A percentile compares a stretch with the other conserved stretches of the same genome.
Evolutionary conservation across 2,797 vertebrate species (phyloP).

Genomic region (Sebastolobus alascanus): DNA sequence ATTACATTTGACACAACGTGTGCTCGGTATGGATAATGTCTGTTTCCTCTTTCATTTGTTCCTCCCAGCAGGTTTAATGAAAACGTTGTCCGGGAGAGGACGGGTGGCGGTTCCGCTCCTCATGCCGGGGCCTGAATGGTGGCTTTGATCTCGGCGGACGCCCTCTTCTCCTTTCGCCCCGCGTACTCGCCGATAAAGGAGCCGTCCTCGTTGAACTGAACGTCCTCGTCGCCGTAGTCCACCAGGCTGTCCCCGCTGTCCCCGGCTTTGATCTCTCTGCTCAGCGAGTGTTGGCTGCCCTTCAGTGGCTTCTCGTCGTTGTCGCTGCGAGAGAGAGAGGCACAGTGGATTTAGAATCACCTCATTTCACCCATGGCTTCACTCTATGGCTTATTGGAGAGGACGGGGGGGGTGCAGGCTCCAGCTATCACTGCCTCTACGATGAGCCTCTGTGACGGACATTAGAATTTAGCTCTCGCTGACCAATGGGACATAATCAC

Average conservation of each 20-base stretch:
- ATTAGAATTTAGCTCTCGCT: constrained; percentile 42
- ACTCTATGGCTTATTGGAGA: constrained; percentile 60
- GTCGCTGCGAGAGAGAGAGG: constrained; percentile 85
- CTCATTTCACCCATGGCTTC: constrained; percentile 72
- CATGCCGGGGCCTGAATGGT: constrained; percentile 82
- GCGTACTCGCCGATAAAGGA: constrained; percentile 97
- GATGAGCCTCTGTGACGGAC: constrained; percentile 40
- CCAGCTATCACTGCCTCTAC: constrained; percentile 29
- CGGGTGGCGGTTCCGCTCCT: constrained; percentile 44
- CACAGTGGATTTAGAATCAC: constrained; percentile 65
- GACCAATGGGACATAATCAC: constrained; percentile 44
- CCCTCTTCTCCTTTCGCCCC: constrained; percentile 91
- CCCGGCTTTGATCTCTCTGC: constrained; percentile 90
- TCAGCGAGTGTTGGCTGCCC: constrained; percentile 92
- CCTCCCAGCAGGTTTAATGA: constrained; percentile 67
- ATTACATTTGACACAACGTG: constrained; percentile 77
- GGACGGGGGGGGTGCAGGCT: neutral
- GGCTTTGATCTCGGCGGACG: constrained; percentile 89
- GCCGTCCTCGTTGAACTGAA: constrained; percentile 96
- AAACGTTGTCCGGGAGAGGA: constrained; percentile 48
- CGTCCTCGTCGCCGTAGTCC: constrained; percentile 95
- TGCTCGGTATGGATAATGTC: constrained; percentile 73
- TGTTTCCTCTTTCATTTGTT: constrained; percentile 59
- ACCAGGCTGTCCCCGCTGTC: constrained; percentile 96
- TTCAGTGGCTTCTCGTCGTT: constrained; percentile 98